phyloP scores from a whole-genome alignment of 2,113 vertebrate genomes.

The Rhizomys pruinosus region DNA sequence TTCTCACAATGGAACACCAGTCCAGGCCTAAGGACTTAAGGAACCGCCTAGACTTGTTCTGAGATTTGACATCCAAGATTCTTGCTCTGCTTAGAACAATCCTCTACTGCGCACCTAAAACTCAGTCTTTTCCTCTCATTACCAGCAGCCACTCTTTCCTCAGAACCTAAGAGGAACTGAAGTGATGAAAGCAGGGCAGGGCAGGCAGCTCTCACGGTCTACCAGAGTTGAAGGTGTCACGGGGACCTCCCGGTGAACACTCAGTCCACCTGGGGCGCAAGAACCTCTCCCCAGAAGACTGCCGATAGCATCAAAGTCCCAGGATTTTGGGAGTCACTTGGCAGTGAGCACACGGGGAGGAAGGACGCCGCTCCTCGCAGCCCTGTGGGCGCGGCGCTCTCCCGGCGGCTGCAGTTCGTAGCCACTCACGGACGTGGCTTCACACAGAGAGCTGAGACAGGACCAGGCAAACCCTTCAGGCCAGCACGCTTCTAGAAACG shows the following conservation, averaged over 20 bases:
- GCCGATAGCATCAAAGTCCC: not conserved
- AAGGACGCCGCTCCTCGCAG: not conserved
- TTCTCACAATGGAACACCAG: not conserved
- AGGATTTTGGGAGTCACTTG: not conserved
- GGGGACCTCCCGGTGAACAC: not conserved
- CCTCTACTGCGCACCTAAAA: not conserved
- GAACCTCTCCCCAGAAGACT: not conserved
- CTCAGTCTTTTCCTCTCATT: not conserved
- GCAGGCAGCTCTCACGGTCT: not conserved
- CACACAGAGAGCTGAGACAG: no score
- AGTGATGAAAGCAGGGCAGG: conserved; percentile 41
- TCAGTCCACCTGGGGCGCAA: not conserved
- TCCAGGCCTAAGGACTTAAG: not conserved
- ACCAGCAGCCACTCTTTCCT: not conserved
- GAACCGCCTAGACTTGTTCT: not conserved
- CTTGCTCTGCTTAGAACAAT: not conserved
- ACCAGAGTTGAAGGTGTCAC: not conserved
- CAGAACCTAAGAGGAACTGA: conserved; percentile 40
- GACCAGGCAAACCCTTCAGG: not conserved
- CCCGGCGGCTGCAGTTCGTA: not conserved
- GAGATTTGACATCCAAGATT: not conserved
- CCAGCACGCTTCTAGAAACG: not conserved
- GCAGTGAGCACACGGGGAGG: not conserved
- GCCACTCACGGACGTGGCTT: not conserved
- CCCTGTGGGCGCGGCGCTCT: not conserved